Evolutionary conservation across 1,140 invertebrate species (phyloP).

Genomic region (Chlorops oryzae): DNA sequence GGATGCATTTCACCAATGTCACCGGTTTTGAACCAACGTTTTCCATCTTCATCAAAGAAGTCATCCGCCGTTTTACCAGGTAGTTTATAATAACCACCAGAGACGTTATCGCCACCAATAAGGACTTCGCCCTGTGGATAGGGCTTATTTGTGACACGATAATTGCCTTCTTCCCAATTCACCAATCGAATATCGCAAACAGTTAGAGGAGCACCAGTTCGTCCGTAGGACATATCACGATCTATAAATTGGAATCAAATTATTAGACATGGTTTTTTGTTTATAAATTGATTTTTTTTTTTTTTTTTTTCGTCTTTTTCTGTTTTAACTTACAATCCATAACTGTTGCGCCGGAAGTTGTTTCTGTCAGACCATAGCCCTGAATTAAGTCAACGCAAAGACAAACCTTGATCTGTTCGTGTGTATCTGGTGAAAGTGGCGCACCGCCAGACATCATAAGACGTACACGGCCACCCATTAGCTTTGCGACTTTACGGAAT

Average conservation of each 20-base stretch:
- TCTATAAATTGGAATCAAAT: constrained; percentile 17
- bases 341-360: constrained; percentile 85
- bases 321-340: constrained; percentile 69
- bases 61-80: constrained; percentile 84
- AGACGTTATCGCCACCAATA: constrained; percentile 86
- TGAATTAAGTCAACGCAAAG: constrained; percentile 86
- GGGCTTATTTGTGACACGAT: constrained; percentile 82
- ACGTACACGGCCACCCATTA: constrained; percentile 82
- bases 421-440: constrained; percentile 91
- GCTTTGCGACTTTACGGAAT: constrained; percentile 69
- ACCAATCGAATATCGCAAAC: constrained; percentile 81
- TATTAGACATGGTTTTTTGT: too few species aligned
- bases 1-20: constrained; percentile 91
- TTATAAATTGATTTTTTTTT: too few species aligned
- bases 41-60: constrained; percentile 76
- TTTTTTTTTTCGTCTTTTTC: too few species aligned
- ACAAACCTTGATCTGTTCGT: constrained; percentile 89
- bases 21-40: constrained; percentile 89
- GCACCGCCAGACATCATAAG: constrained; percentile 89
- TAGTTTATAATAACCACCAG: constrained; percentile 91
- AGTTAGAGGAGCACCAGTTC: constrained; percentile 84
- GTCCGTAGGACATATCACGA: constrained; percentile 54
- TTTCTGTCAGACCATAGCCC: constrained; percentile 97
- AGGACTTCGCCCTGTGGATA: constrained; percentile 89
- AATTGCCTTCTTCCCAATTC: constrained; percentile 94